Percentiles rank a stretch among this genome's conserved stretches.
Evolutionary conservation across 64 coral and sea anemone species (phyloP).

Genomic region (Anthopleura sola): DNA sequence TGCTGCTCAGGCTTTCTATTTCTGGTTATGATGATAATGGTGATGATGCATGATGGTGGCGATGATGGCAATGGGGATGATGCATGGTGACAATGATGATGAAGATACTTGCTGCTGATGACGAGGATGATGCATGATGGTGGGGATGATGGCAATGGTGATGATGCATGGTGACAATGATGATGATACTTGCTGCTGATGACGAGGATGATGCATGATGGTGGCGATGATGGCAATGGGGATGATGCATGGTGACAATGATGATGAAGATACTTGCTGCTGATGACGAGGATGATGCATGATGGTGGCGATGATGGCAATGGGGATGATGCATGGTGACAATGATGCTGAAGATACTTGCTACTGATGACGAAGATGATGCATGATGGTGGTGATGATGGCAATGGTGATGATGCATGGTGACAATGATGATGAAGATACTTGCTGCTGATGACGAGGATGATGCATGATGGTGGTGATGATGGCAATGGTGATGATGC

Average conservation of each 20-base stretch:
- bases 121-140: not conserved
- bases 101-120: not conserved
- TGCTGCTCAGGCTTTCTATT: too few relatives aligned
- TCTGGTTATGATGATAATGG: not conserved
- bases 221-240: not conserved
- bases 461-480: too few relatives aligned
- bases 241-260: not conserved
- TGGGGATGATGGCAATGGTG: not conserved
- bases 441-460: too few relatives aligned
- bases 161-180: not conserved
- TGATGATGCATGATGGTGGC: not conserved
- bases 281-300: not conserved
- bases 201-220: too few relatives aligned
- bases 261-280: too few relatives aligned
- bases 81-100: not conserved
- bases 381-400: not conserved
- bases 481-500: too few relatives aligned
- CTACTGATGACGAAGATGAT: not conserved
- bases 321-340: not conserved
- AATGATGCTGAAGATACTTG: not conserved
- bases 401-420: too few relatives aligned
- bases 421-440: too few relatives aligned
- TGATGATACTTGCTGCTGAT: too few relatives aligned
- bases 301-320: not conserved
- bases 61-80: not conserved